Conservation (phyloP, 2,113 vertebrate species). For the Sisor rabdophorus region DNA sequence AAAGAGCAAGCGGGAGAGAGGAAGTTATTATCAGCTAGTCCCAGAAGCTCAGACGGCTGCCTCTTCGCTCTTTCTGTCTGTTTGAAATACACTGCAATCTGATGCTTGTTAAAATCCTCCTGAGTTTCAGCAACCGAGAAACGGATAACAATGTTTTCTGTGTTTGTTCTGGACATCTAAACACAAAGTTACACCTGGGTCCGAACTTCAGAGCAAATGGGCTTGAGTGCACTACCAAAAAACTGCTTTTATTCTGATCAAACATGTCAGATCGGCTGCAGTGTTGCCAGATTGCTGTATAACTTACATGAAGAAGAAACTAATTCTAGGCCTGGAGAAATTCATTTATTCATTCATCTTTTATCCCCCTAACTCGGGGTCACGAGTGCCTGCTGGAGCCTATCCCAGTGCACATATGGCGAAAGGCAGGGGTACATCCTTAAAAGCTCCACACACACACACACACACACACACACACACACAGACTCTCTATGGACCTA, state of each 20-base stretch:
- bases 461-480: neutral
- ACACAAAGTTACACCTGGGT: conserved; percentile 17
- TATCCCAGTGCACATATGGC: too few relatives aligned
- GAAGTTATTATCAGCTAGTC: conserved; percentile 31
- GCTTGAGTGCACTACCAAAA: conserved; percentile 11
- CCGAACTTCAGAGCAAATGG: conserved; percentile 1
- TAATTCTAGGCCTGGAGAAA: neutral
- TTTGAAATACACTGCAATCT: conserved; percentile 35
- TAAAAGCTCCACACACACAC: neutral
- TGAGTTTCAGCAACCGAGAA: conserved; percentile 18
- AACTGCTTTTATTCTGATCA: conserved; percentile 13
- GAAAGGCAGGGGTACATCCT: too few relatives aligned
- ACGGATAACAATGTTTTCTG: conserved; percentile 33
- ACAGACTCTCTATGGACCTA: neutral
- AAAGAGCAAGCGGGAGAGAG: conserved; percentile 1
- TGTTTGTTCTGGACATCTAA: conserved; percentile 35
- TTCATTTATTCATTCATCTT: too few relatives aligned
- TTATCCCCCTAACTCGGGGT: too few relatives aligned
- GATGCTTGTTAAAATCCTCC: conserved; percentile 39
- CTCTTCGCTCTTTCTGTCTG: conserved; percentile 25
- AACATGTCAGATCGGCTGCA: conserved; percentile 8
- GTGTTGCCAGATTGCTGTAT: neutral
- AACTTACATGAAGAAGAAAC: neutral
- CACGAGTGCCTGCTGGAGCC: too few relatives aligned
- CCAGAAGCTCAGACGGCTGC: conserved; percentile 34